Evolutionary conservation across 1,140 invertebrate genomes (phyloP), one percentile per base, ranked within the genome.

Genomic region (Helicoverpa armigera): DNA sequence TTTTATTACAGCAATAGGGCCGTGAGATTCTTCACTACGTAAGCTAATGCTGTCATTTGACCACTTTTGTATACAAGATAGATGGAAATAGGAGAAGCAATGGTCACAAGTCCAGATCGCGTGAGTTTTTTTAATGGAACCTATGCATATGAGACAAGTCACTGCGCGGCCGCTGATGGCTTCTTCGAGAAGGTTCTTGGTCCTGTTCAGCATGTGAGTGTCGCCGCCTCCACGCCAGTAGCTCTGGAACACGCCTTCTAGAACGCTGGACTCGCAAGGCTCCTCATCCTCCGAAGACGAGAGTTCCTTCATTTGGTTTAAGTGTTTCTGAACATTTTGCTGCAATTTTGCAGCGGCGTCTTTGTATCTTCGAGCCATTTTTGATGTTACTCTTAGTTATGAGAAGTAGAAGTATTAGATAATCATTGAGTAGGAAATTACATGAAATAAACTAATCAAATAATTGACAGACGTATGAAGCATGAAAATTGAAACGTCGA

Each of bases 91-190:
- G 29, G 97, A 96, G 89, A 95, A 98, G 89, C 98, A 99, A 56
- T 96, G 96, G 0, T 89, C 89, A 92, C 98, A 99, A 74, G 96
- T 98, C 98, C 98, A 99, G 72, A 98, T 98, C 23, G 97, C 91
- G 88, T 99, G 97, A 74, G 94, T 95, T 86, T 97, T 96, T 91
- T 98, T 98, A 0, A 99, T 96, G 83, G 97, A 97, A 65, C 97
- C 98, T 92, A 99, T 99, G 87, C 98, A 99, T 88, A 99, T 98
- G 3, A 99, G 95, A 91, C 98, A 99, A 53, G 98, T 97, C 3
- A 97, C 97, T 48, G 97, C 96, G 4, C 98, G 97, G 58, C 97
- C 97, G 88, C 97, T 96, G 82, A 98, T 96, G 0, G 96, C 95
- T 89, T 98, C 97, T 87, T 97, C 96, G 50, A 98, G 90, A 89